Evolutionary conservation across 92 coral and sea anemone species (phyloP).

Genomic region (Scolanthus callimorphus): DNA sequence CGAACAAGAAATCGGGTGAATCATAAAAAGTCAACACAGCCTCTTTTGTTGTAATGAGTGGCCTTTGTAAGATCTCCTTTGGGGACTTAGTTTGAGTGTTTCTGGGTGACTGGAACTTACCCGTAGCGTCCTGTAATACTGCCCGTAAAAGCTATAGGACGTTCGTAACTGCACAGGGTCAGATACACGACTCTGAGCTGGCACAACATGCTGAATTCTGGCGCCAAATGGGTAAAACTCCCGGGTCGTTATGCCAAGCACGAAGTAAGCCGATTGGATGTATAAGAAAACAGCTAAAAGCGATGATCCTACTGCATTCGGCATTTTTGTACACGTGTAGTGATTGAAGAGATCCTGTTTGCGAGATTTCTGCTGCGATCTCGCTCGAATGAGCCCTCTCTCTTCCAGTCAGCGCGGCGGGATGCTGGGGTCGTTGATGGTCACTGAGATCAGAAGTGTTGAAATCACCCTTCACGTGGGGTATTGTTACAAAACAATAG

Average conservation of each 20-base stretch:
- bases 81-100: too few species aligned
- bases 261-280: slow-evolving; percentile 28
- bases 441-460: slow-evolving; percentile 22
- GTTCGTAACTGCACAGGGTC: slow-evolving; percentile 12
- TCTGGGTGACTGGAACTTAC: slow-evolving; percentile 6
- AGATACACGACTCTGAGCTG: slow-evolving; percentile 5
- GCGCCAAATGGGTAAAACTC: slow-evolving; percentile 74
- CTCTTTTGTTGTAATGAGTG: too few species aligned
- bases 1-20: too few species aligned
- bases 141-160: slow-evolving; percentile 25
- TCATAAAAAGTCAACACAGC: too few species aligned
- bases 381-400: not conserved
- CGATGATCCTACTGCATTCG: not conserved
- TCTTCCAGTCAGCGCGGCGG: not conserved
- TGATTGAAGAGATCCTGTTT: not conserved
- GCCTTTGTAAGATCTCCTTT: too few species aligned
- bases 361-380: not conserved
- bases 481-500: slow-evolving; percentile 55
- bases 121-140: slow-evolving; percentile 10
- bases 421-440: not conserved
- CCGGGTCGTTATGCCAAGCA: slow-evolving; percentile 22
- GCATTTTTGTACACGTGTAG: not conserved
- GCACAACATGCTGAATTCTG: not conserved
- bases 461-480: slow-evolving; percentile 46
- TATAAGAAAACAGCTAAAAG: slow-evolving; percentile 8